These are phyloP conservation scores for Pristionchus mayeri DNA, from an alignment of 2,888 invertebrate genomes.

Conservation along the genomic window DNA sequence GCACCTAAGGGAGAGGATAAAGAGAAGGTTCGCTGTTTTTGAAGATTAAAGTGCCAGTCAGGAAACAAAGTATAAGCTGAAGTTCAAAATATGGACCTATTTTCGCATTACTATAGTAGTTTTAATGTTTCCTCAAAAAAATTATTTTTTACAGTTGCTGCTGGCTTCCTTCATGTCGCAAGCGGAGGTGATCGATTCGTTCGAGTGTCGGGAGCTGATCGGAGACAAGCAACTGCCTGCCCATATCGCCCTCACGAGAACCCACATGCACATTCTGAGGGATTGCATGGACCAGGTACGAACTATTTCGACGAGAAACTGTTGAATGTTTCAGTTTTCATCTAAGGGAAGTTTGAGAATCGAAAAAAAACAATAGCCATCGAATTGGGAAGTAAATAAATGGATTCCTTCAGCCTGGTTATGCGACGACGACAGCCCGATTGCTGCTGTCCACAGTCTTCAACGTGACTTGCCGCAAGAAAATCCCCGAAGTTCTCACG, in stretches of 20 bases:
- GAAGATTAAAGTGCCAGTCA: background rate
- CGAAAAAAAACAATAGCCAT: too few relatives aligned
- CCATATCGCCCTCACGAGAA: constrained; percentile 69
- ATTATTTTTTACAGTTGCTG: constrained; percentile 53
- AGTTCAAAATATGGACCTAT: too few relatives aligned
- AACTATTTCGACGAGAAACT: background rate
- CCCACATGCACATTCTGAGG: constrained; percentile 71
- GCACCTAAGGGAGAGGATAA: constrained; percentile 47
- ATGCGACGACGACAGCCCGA: constrained; percentile 89
- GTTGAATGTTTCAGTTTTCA: too few relatives aligned
- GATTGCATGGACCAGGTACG: constrained; percentile 44
- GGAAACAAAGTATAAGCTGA: too few relatives aligned
- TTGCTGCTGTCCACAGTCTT: constrained; percentile 92
- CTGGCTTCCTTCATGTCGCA: constrained; percentile 77
- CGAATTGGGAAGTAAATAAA: too few relatives aligned
- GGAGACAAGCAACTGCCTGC: constrained; percentile 80
- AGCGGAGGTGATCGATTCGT: constrained; percentile 88
- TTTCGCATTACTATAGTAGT: too few relatives aligned
- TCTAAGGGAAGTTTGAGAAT: too few relatives aligned
- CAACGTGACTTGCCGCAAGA: constrained; percentile 95
- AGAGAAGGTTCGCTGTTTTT: constrained; percentile 54
- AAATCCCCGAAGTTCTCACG: constrained; percentile 84
- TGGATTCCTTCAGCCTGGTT: constrained; percentile 79
- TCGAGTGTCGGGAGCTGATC: constrained; percentile 92
- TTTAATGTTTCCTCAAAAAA: background rate